A percentile compares a stretch with the other conserved stretches of the same genome.
Evolutionary conservation across 2,888 invertebrate species (phyloP).

Genomic region (Autographa gamma): DNA sequence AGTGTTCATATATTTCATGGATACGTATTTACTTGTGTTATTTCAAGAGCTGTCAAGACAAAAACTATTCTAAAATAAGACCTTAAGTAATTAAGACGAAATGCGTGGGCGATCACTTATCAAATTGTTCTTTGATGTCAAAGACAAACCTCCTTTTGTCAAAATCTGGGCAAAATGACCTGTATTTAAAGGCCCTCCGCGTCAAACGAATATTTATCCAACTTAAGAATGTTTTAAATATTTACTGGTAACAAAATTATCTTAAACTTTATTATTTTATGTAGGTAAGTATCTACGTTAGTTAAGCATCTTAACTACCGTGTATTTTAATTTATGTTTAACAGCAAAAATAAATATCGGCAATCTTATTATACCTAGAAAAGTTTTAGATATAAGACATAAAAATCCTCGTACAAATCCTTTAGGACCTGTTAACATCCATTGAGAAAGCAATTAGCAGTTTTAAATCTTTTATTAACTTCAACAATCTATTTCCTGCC

Average conservation of each 20-base stretch:
- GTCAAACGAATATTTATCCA: background rate
- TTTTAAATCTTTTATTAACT: background rate
- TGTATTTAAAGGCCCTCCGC: background rate
- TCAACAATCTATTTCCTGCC: background rate
- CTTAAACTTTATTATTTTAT: background rate
- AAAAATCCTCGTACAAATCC: too few relatives aligned
- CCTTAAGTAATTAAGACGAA: background rate
- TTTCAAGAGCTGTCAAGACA: background rate
- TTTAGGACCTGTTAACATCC: too few relatives aligned
- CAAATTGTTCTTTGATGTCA: conserved; percentile 9
- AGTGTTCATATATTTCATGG: too few relatives aligned
- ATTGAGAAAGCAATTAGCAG: background rate
- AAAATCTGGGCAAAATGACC: conserved; percentile 1
- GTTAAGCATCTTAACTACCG: too few relatives aligned
- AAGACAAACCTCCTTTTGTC: conserved; percentile 9
- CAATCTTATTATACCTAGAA: too few relatives aligned
- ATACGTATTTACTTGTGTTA: too few relatives aligned
- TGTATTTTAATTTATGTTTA: too few relatives aligned
- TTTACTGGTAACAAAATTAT: background rate
- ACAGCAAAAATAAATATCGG: too few relatives aligned
- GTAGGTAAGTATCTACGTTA: too few relatives aligned
- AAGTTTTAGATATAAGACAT: too few relatives aligned
- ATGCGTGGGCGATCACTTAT: conserved; percentile 8
- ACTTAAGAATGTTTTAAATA: background rate
- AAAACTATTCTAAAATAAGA: background rate